phyloP scores from a whole-genome alignment of 2,797 vertebrate genomes.

The Notolepis coatsorum region DNA sequence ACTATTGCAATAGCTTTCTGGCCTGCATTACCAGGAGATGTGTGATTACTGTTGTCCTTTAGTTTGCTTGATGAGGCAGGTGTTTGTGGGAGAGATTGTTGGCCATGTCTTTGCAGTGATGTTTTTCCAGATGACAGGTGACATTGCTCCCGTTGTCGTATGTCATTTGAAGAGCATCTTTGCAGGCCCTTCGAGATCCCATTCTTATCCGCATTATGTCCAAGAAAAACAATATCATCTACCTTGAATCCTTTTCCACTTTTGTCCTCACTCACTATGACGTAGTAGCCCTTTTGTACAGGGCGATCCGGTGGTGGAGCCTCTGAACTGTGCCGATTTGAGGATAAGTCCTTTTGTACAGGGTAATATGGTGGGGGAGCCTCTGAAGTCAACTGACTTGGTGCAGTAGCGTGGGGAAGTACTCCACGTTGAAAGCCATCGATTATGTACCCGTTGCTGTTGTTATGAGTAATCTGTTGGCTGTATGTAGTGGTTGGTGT shows the following conservation, averaged over 20 bases:
- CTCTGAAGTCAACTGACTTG: background rate
- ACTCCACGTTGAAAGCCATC: background rate
- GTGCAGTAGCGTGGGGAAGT: background rate
- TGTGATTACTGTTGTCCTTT: constrained; percentile 1
- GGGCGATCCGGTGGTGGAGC: background rate
- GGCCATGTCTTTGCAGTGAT: background rate
- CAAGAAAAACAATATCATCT: background rate
- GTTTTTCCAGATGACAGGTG: background rate
- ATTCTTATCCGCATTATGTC: background rate
- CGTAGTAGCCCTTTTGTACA: background rate
- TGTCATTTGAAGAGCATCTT: background rate
- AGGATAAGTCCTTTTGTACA: background rate
- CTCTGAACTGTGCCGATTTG: background rate
- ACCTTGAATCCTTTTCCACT: background rate
- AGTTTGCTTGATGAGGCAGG: background rate
- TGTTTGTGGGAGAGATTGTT: background rate
- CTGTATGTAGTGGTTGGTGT: background rate
- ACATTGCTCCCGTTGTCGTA: background rate
- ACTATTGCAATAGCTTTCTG: constrained; percentile 73
- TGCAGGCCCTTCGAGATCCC: background rate
- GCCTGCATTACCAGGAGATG: constrained; percentile 7
- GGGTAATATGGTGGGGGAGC: background rate
- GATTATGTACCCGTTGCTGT: no score
- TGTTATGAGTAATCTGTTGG: background rate
- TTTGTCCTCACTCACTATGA: background rate